A percentile compares a stretch with the other conserved stretches of the same genome.
These are phyloP conservation scores for Amorpha juglandis DNA, from an alignment of 2,888 invertebrate species.

Conservation along the genomic window DNA sequence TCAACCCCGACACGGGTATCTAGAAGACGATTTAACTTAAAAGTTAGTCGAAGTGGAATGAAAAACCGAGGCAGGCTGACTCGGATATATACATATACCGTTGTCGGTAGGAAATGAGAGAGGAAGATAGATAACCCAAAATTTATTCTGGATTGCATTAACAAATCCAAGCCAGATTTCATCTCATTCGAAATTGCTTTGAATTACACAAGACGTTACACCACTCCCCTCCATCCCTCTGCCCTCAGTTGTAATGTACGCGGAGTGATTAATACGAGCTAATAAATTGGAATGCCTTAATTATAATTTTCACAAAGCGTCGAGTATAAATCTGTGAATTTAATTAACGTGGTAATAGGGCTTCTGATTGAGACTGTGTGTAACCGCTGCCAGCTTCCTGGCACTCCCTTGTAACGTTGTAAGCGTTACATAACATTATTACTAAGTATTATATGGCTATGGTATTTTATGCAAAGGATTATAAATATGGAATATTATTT, in stretches of 20 bases:
- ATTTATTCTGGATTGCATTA: not conserved
- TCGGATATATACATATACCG: too few relatives aligned
- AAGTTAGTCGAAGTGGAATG: not conserved
- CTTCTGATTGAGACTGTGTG: conserved; percentile 14
- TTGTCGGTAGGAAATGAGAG: not conserved
- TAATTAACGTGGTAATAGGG: conserved; percentile 20
- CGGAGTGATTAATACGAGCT: conserved; percentile 13
- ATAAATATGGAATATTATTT: too few relatives aligned
- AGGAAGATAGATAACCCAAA: not conserved
- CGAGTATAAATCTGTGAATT: conserved; percentile 21
- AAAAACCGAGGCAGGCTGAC: not conserved
- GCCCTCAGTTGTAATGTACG: not conserved
- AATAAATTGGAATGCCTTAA: conserved; percentile 19
- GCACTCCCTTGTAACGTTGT: conserved; percentile 1
- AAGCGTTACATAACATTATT: too few relatives aligned
- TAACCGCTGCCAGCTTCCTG: not conserved
- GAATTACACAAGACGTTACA: conserved; percentile 13
- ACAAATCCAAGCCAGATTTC: not conserved
- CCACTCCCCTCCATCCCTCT: not conserved
- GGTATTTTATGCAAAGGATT: too few relatives aligned
- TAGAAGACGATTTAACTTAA: not conserved
- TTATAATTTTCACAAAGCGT: conserved; percentile 22
- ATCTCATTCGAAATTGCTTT: conserved; percentile 4
- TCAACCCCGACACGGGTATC: too few relatives aligned
- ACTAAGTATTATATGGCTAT: too few relatives aligned